Base-by-base conservation (phyloP, 2,888 invertebrate genomes). In the Autographa gamma region DNA sequence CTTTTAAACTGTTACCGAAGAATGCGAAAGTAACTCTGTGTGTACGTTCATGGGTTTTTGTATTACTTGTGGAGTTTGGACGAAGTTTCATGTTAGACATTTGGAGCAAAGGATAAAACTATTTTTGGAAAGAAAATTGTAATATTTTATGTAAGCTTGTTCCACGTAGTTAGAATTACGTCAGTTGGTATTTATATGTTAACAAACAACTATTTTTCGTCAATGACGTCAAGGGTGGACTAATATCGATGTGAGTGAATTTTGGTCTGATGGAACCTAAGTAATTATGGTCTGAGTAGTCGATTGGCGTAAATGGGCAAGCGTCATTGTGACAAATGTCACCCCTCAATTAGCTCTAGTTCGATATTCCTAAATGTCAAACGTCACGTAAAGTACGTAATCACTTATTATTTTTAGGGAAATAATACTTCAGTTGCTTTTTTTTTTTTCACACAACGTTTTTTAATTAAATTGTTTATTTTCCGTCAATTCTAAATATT, bases 1-100 rank as follows among this genome's bases (percentile, higher is more conserved):
- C 61, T 62, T 73, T 25, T 56, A 13, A 56, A 56, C 25, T 25
- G 54, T 56, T n/a, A 48, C 48, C 48, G n/a, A 48, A n/a, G 48
- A 48, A 48, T 48, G 48, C 3, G n/a, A 48, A 48, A 48, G 48
- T 48, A 48, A 48, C n/a, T 4, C 8, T 48, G 48, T 48, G n/a
- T n/a, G n/a, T n/a, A 48, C n/a, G 48, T 48, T n/a, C 48, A n/a
- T n/a, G n/a, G 48, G 4, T n/a, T 48, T 48, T 48, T 0, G 16
- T n/a, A n/a, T 48, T 48, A 48, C 8, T n/a, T n/a, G 48, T n/a
- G 5, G 48, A 7, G n/a, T n/a, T 48, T n/a, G 16, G 8, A 6
- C 14, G 43, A 5, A 16, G 43, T 14, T 43, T 34, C 9, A 9
- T 6, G 34, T 34, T 3, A 34, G 34, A 2, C 6, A 34, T 34